These are phyloP conservation scores for Parascotia fuliginaria DNA, from an alignment of 2,888 invertebrate genomes.

Conservation along the genomic window DNA sequence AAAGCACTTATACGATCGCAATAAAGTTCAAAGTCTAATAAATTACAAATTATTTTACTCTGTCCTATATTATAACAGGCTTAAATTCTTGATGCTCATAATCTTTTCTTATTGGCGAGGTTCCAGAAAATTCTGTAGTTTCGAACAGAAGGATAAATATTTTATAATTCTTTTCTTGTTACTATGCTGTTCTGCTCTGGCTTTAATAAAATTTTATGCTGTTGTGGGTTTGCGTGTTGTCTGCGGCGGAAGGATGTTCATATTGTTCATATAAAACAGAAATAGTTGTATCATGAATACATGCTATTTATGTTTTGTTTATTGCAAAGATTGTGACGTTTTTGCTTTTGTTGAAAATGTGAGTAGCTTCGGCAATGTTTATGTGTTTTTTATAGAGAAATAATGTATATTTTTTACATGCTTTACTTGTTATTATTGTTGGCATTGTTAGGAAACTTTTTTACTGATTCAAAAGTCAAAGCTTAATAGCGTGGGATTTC, in stretches of 20 bases:
- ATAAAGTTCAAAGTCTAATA: not conserved
- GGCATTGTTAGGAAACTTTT: too few species aligned
- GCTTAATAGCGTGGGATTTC: too few species aligned
- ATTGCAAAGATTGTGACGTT: not conserved
- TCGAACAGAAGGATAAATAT: slow-evolving; percentile 4
- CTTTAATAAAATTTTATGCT: slow-evolving; percentile 16
- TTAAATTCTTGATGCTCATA: slow-evolving; percentile 2
- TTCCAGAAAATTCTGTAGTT: not conserved
- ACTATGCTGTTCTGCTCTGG: slow-evolving; percentile 5
- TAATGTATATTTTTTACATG: too few species aligned
- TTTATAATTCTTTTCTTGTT: slow-evolving; percentile 10
- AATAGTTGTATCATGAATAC: not conserved
- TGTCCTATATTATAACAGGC: not conserved
- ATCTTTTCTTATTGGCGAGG: slow-evolving; percentile 7
- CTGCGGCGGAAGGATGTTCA: slow-evolving; percentile 2
- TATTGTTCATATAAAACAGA: too few species aligned
- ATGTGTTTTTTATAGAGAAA: too few species aligned
- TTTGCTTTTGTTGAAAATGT: not conserved
- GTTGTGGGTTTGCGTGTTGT: slow-evolving; percentile 7
- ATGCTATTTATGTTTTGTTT: not conserved
- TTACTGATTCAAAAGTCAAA: too few species aligned
- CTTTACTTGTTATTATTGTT: too few species aligned
- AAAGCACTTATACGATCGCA: not conserved
- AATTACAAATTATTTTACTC: slow-evolving; percentile 1
- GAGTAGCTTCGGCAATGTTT: not conserved